Percentiles rank a stretch among this genome's conserved stretches.
Evolutionary conservation across 2,113 vertebrate genomes (phyloP).

Genomic region (Sinosuthora webbiana): DNA sequence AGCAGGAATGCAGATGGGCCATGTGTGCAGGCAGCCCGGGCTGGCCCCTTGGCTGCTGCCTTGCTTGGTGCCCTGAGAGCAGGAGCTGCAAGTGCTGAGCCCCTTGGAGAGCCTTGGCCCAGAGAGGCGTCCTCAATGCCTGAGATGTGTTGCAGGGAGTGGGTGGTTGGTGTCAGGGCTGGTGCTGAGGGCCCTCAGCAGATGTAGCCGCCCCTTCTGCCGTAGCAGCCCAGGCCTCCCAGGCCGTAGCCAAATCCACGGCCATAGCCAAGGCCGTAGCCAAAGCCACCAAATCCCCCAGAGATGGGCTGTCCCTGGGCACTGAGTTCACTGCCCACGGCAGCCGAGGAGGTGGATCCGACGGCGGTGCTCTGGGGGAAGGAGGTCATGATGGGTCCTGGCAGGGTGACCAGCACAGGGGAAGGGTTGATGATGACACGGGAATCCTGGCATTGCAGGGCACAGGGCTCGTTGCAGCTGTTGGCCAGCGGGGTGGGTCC

Average conservation of each 20-base stretch:
- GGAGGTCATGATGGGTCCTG: not conserved
- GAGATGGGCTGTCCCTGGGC: not conserved
- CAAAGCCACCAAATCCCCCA: not conserved
- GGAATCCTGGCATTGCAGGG: not conserved
- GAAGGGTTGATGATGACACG: accelerated
- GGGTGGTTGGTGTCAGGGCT: no score
- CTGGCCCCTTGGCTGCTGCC: not conserved
- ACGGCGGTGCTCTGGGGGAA: not conserved
- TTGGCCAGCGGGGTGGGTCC: not conserved
- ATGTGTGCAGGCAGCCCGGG: not conserved
- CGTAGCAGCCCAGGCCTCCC: not conserved
- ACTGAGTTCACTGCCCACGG: not conserved
- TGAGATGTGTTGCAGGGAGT: no score
- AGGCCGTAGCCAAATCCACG: not conserved
- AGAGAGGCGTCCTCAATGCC: no score
- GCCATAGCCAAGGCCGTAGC: not conserved
- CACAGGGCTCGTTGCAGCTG: not conserved
- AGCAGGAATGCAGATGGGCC: not conserved
- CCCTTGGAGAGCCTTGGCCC: no score
- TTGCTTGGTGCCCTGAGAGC: not conserved
- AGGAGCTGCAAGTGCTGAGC: no score
- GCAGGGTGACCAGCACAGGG: not conserved
- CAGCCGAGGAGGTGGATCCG: not conserved
- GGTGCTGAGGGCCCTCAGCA: no score
- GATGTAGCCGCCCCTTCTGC: no score